phyloP scores from a whole-genome alignment of 1,140 invertebrate species.

The Lineus longissimus region DNA sequence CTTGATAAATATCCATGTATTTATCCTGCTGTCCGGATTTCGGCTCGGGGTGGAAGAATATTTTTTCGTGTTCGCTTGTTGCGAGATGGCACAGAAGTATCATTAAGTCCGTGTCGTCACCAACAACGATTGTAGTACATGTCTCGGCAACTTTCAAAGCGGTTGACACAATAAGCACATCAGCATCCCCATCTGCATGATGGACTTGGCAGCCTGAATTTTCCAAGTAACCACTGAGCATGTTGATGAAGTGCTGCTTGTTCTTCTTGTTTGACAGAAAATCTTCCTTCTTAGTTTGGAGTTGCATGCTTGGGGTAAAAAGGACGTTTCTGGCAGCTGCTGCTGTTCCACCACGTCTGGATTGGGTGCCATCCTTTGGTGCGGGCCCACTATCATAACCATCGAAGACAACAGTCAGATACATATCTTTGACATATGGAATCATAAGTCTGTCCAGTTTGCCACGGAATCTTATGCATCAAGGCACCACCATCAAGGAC shows the following conservation, averaged over 20 bases:
- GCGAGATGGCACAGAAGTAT: not conserved
- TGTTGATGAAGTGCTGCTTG: not conserved
- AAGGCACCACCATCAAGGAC: conserved; percentile 4
- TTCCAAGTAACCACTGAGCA: not conserved
- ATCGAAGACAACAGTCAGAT: not conserved
- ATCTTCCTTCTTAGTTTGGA: not conserved
- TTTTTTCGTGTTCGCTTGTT: not conserved
- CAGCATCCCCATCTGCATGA: conserved; percentile 4
- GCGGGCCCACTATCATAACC: not conserved
- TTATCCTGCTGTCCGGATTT: no score
- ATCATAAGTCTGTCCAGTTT: not conserved
- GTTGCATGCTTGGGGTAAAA: not conserved
- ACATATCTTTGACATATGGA: not conserved
- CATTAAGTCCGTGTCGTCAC: not conserved
- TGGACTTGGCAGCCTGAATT: not conserved
- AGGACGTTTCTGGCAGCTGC: not conserved
- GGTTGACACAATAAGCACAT: not conserved
- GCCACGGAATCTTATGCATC: not conserved
- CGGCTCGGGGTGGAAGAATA: not conserved
- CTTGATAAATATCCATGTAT: not conserved
- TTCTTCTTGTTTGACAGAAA: not conserved
- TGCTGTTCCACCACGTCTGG: not conserved
- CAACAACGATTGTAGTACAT: not conserved
- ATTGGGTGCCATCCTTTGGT: conserved; percentile 2
- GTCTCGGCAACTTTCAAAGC: not conserved